Percentiles rank a stretch among this genome's conserved stretches.
phyloP scores from a whole-genome alignment of 1,140 invertebrate genomes.

The Lucilia sericata region DNA sequence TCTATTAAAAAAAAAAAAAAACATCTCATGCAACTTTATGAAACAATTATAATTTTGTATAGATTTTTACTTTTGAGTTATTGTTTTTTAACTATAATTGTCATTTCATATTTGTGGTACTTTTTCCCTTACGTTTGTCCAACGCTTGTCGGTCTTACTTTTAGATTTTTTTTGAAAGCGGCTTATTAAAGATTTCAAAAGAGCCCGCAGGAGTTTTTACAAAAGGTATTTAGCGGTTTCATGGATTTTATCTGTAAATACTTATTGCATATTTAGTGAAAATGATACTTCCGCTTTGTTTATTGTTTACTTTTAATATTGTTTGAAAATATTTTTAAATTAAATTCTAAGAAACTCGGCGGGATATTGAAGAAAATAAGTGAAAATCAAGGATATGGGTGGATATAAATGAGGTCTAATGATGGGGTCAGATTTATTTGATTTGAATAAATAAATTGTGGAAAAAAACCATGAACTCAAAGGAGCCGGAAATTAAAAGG shows the following conservation, averaged over 20 bases:
- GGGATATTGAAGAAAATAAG: too few species aligned
- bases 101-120: neutral
- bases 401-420: neutral
- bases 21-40: neutral
- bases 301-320: neutral
- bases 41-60: neutral
- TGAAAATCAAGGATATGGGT: conserved; percentile 1
- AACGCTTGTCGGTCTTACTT: neutral
- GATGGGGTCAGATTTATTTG: neutral
- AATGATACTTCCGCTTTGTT: neutral
- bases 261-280: neutral
- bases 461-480: too few species aligned
- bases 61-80: neutral
- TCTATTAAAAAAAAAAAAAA: neutral
- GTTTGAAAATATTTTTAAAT: too few species aligned
- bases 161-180: neutral
- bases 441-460: neutral
- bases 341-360: too few species aligned
- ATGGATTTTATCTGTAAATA: neutral
- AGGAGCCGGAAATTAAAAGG: too few species aligned
- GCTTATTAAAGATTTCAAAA: conserved; percentile 17
- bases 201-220: neutral
- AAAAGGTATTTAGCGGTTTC: neutral
- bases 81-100: conserved; percentile 25
- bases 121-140: neutral